Percentiles rank a stretch among this genome's conserved stretches.
These are phyloP conservation scores for Halocynthia aurantium DNA, from an alignment of 23 tunicate species.

Conservation along the genomic window DNA sequence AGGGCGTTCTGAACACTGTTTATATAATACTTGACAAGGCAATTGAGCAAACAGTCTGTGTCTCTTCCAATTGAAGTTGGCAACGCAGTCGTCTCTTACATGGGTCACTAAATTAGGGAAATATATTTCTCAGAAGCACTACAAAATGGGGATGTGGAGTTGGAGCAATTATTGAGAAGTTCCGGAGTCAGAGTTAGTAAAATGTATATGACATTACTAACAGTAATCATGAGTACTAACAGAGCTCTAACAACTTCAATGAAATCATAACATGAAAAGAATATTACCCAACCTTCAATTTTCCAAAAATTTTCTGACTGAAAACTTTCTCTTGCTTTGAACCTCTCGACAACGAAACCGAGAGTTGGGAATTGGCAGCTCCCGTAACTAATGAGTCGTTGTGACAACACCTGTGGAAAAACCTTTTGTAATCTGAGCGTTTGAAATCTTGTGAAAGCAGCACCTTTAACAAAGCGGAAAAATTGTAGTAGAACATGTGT, in stretches of 20 bases:
- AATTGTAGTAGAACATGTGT: too few species aligned
- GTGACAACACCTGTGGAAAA: constrained; percentile 68
- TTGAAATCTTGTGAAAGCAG: constrained; percentile 93
- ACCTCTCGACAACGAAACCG: constrained; percentile 97
- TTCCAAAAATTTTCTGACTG: constrained; percentile 89
- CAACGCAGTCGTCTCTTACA: constrained; percentile 17
- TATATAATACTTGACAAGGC: constrained; percentile 53
- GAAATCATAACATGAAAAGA: too few species aligned
- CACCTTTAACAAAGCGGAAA: constrained; percentile 42
- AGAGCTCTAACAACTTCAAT: too few species aligned
- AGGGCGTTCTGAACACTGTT: constrained; percentile 59
- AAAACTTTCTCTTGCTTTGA: constrained; percentile 84
- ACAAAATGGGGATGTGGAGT: too few species aligned
- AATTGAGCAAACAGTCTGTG: constrained; percentile 64
- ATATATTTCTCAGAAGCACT: not conserved
- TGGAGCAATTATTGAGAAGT: too few species aligned
- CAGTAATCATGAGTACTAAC: too few species aligned
- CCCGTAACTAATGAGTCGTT: constrained; percentile 83
- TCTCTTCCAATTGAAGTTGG: constrained; percentile 74
- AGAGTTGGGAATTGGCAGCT: constrained; percentile 97
- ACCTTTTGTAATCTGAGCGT: constrained; percentile 85
- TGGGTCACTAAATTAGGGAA: constrained; percentile 12
- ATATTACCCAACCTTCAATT: constrained; percentile 60
- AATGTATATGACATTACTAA: too few species aligned
- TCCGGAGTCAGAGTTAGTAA: too few species aligned